Conservation (phyloP, 1,140 invertebrate genomes). For the Muscidifurax raptorellus region DNA sequence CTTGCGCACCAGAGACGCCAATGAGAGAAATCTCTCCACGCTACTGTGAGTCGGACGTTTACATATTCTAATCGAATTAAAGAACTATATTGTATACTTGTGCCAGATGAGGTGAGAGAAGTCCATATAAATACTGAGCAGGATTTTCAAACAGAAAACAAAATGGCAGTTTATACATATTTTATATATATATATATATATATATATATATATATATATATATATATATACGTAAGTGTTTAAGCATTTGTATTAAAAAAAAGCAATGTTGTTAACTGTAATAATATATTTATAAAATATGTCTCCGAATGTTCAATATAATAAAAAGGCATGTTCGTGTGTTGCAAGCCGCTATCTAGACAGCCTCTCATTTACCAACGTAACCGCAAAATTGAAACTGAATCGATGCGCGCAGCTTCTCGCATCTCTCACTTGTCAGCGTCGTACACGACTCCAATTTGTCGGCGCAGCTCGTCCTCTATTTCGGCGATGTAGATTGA, state of each 20-base stretch:
- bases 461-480: constrained; percentile 80
- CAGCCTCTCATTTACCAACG: neutral
- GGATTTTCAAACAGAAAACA: neutral
- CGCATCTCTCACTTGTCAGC: constrained; percentile 68
- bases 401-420: neutral
- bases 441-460: constrained; percentile 81
- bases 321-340: constrained; percentile 40
- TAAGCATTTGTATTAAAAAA: constrained; percentile 40
- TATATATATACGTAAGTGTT: constrained; percentile 19
- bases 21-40: neutral
- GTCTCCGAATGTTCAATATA: constrained; percentile 43
- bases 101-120: neutral
- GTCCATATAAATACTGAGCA: neutral
- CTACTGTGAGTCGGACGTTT: neutral
- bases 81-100: neutral
- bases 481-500: constrained; percentile 80
- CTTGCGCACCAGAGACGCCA: neutral
- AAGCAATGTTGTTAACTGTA: constrained; percentile 20
- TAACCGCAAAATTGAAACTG: neutral
- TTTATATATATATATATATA: neutral
- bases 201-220: neutral
- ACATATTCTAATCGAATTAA: neutral
- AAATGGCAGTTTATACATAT: constrained; percentile 15
- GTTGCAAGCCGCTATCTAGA: neutral
- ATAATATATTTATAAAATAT: constrained; percentile 40